Evolutionary conservation across 2,797 vertebrate species (phyloP).

Genomic region (Crenichthys baileyi): DNA sequence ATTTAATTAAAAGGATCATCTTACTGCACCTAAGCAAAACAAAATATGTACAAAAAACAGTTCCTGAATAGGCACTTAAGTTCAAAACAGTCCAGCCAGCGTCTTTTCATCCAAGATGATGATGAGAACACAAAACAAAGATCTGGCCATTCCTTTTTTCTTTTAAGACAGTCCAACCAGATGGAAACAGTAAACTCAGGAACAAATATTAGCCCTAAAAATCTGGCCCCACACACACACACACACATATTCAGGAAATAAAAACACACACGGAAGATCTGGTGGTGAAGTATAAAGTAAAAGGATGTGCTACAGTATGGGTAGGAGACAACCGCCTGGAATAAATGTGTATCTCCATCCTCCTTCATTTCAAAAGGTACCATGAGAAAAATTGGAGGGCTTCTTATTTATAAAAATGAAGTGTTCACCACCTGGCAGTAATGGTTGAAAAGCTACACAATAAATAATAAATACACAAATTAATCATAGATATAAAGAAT

Average conservation of each 20-base stretch:
- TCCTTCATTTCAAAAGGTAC: conserved; percentile 13
- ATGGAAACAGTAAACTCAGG: conserved; percentile 38
- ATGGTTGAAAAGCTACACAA: conserved; percentile 37
- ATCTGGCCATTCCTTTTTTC: conserved; percentile 31
- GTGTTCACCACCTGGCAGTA: conserved; percentile 17
- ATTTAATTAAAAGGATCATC: conserved; percentile 35
- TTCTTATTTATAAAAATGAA: conserved; percentile 4
- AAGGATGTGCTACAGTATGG: conserved; percentile 59
- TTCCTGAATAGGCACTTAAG: conserved; percentile 76
- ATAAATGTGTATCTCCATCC: conserved; percentile 7
- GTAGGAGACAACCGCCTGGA: conserved; percentile 21
- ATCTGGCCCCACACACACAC: conserved; percentile 22
- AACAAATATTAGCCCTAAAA: conserved; percentile 57
- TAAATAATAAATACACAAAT: conserved; percentile 52
- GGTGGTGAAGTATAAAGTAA: conserved; percentile 39
- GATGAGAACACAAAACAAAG: conserved; percentile 48
- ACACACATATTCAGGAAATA: not conserved
- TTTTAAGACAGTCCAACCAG: conserved; percentile 21
- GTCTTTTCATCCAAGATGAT: conserved; percentile 44
- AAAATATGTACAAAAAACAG: conserved; percentile 71
- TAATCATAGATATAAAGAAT: conserved; percentile 40
- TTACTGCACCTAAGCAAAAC: conserved; percentile 63
- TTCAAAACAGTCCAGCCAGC: conserved; percentile 73
- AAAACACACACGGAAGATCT: conserved; percentile 52
- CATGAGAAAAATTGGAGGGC: conserved; percentile 15